Base-by-base conservation (phyloP, 53 echinoderm and acorn worm genomes). In the Actinopyga echinites region DNA sequence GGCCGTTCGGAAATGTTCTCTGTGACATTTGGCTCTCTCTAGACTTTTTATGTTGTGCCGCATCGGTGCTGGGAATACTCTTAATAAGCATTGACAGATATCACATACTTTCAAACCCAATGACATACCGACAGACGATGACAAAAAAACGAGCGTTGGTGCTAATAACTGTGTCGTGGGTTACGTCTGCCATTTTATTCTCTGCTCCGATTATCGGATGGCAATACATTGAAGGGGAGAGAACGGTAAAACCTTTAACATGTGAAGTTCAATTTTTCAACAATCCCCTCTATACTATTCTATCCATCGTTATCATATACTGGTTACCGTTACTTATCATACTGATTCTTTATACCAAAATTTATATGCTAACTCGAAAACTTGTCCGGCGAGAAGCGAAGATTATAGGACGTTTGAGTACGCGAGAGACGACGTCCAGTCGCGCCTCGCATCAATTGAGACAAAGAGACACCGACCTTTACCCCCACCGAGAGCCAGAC, bases 21-120 rank as follows among this genome's bases (percentile, higher is more conserved):
- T 95, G 95, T 84, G 95, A 95, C 56, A 86, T 95, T 21, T 95
- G 95, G 95, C 65, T 95, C 25, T 93, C 93, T 7, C 33, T 95
- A 28, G 95, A 95, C 64, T 95, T 93, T 64, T 82, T 95, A 21
- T 95, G 95, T 57, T 95, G 95, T 56, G 95, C 93, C 42, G 95
- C 95, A 25, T 95, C 95, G 38, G 92, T 95, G 5, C 42, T 95
- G 11, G 93, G 95, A 13, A 95, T 95, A 58, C 86, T 95, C n/a
- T 74, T 93, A 24, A 95, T 95, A 21, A 93, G 95, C 69, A 88
- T 95, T 11, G 95, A 95, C 64, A 86, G 95, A 19, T 95, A 95
- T 79, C 74, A 89, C 21, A 85, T 90, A 38, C 58, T 95, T 23
- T 88, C 89, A 12, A 86, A 86, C 56, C 95, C 95, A 8, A 95